Conservation (phyloP, 2,888 invertebrate genomes). For the Drosophila parthenogenetica region DNA sequence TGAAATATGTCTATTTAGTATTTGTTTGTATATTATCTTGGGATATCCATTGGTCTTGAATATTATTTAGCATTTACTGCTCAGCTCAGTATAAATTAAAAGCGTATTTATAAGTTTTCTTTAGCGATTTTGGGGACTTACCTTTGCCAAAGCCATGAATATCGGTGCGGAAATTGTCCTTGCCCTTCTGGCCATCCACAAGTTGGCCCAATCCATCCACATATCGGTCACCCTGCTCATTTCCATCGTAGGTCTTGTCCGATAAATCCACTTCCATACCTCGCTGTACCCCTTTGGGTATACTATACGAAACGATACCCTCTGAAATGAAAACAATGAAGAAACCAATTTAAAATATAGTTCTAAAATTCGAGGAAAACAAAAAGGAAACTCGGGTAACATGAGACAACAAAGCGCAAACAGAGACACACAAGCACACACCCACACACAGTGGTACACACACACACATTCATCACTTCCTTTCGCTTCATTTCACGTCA, state of each 20-base stretch:
- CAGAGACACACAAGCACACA: slow-evolving; percentile 1
- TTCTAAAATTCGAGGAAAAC: slow-evolving; percentile 53
- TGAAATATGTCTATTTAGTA: slow-evolving; percentile 17
- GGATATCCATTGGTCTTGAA: not conserved
- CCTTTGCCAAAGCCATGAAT: slow-evolving; percentile 89
- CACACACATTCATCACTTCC: slow-evolving; percentile 18
- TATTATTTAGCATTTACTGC: not conserved
- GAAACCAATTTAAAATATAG: slow-evolving; percentile 39
- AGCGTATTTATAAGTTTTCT: not conserved
- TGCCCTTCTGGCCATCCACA: slow-evolving; percentile 90
- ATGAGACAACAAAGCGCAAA: slow-evolving; percentile 37
- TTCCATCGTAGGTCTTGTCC: slow-evolving; percentile 92
- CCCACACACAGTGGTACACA: slow-evolving; percentile 2
- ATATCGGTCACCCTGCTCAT: slow-evolving; percentile 87
- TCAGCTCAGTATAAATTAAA: not conserved
- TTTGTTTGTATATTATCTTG: slow-evolving; percentile 3
- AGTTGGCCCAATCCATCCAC: slow-evolving; percentile 92
- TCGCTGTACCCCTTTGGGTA: slow-evolving; percentile 90
- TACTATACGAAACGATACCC: slow-evolving; percentile 91
- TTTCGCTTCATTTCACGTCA: slow-evolving; percentile 44
- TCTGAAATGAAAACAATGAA: slow-evolving; percentile 86
- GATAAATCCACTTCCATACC: slow-evolving; percentile 91
- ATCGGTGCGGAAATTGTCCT: slow-evolving; percentile 90
- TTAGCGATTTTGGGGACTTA: slow-evolving; percentile 80
- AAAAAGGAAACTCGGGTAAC: slow-evolving; percentile 58